Evolutionary conservation across 2,888 invertebrate genomes (phyloP).

Genomic region (Latheticus oryzae): DNA sequence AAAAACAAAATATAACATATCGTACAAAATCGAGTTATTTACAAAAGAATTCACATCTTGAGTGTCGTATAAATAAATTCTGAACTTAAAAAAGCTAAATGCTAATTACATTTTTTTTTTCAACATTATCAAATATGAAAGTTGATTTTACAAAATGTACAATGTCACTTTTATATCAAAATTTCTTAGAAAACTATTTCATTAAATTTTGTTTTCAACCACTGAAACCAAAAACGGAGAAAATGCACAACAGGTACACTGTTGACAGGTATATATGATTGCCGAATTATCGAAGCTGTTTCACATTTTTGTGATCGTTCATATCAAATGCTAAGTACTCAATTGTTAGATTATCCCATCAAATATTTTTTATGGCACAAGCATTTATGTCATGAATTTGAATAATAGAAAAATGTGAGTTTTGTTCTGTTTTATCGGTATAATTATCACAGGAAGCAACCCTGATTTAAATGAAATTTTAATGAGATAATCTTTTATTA

Average conservation of each 20-base stretch:
- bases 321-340: constrained; percentile 27
- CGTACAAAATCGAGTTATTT: constrained; percentile 39
- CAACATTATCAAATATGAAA: constrained; percentile 33
- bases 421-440: constrained; percentile 12
- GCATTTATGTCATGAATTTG: constrained; percentile 30
- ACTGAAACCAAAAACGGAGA: neutral
- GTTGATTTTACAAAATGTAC: constrained; percentile 38
- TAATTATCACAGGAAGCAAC: constrained; percentile 34
- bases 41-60: constrained; percentile 27
- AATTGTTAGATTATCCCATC: constrained; percentile 30
- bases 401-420: neutral
- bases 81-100: constrained; percentile 29
- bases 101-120: constrained; percentile 32
- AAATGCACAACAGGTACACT: constrained; percentile 32
- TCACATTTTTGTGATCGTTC: constrained; percentile 8
- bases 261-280: too few relatives aligned
- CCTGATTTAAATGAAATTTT: constrained; percentile 19
- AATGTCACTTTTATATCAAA: constrained; percentile 33
- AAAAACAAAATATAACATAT: constrained; percentile 18
- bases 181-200: constrained; percentile 34
- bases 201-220: too few relatives aligned
- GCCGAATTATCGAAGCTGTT: too few relatives aligned
- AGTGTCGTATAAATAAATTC: constrained; percentile 22
- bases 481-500: constrained; percentile 34
- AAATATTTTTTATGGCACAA: constrained; percentile 36